Evolutionary conservation across 2,888 invertebrate species (phyloP), one percentile per base, ranked within the genome.

Genomic region (Plutella xylostella): DNA sequence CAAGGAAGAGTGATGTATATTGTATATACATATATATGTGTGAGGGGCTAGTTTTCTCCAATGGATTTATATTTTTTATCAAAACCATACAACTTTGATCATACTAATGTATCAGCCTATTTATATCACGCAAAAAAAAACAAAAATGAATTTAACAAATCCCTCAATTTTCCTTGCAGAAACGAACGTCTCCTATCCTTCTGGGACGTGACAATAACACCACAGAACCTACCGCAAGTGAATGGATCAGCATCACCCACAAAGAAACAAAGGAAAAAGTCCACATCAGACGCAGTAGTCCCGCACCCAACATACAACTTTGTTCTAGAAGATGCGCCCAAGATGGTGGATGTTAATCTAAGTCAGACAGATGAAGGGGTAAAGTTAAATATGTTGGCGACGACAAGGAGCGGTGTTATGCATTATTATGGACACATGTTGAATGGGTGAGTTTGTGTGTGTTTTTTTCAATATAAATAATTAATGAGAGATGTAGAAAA

Each of bases 401-500:
- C 89, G 0, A 93, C 93, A 0, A 86, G 90, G 54, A 91, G 89
- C 60, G 96, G 96, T 1, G 88, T 90, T 5, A 87, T 92, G 31
- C 91, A 94, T 69, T 79, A 93, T 45, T 96, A 93, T 67, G 86
- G 89, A 42, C 90, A 92, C 58, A 87, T 88, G 52, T 76, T 92
- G 30, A 94, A 93, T 73, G 93, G 92, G 87, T 90, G 68, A 77
- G 84, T 56, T 42, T 1, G n/a, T n/a, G n/a, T n/a, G n/a, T n/a
- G n/a, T n/a, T n/a, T n/a, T n/a, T n/a, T n/a, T n/a, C n/a, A n/a
- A n/a, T n/a, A n/a, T n/a, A n/a, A n/a, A n/a, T n/a, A n/a, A n/a
- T n/a, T n/a, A n/a, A n/a, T n/a, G n/a, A n/a, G n/a, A n/a, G n/a
- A n/a, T n/a, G n/a, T n/a, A n/a, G n/a, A n/a, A n/a, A n/a, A n/a